Percentiles rank a stretch among this genome's conserved stretches.
These are phyloP conservation scores for Symphodus melops DNA, from an alignment of 2,113 vertebrate species.

Conservation along the genomic window DNA sequence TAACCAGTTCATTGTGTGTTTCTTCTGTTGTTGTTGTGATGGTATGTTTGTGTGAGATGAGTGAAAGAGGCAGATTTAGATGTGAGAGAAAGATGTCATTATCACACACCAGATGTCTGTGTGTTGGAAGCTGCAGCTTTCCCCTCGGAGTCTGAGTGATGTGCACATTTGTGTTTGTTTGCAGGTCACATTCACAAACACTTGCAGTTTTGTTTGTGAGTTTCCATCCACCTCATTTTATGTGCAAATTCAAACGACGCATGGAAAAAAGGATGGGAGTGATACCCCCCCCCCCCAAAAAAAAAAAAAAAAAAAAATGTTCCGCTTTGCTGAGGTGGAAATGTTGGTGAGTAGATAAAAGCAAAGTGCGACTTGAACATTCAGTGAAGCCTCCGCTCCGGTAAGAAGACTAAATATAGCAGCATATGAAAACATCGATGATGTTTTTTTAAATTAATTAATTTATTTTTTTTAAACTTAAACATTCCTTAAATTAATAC, in stretches of 20 bases:
- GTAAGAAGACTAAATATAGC: background rate
- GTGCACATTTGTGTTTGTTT: background rate
- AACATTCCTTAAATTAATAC: background rate
- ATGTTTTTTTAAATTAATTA: no score
- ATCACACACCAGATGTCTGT: constrained; percentile 39
- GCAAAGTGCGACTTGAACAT: background rate
- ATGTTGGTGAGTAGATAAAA: constrained; percentile 1
- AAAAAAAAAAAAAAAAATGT: background rate
- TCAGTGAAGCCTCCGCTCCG: background rate
- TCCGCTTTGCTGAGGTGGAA: background rate
- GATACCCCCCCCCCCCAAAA: background rate
- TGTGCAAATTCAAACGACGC: background rate
- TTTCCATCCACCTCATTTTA: background rate
- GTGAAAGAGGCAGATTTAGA: constrained; percentile 28
- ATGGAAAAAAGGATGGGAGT: background rate
- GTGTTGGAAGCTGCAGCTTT: constrained; percentile 26
- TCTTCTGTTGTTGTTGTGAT: background rate
- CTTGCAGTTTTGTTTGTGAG: background rate
- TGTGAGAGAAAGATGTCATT: constrained; percentile 55
- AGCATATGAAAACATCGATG: background rate
- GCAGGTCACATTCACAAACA: constrained; percentile 3
- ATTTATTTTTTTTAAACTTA: no score
- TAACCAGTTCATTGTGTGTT: background rate
- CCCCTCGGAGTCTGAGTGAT: constrained; percentile 16
- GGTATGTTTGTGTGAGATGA: constrained; percentile 8